Conservation (phyloP, 2,888 invertebrate species). For the Molorchus minor region DNA sequence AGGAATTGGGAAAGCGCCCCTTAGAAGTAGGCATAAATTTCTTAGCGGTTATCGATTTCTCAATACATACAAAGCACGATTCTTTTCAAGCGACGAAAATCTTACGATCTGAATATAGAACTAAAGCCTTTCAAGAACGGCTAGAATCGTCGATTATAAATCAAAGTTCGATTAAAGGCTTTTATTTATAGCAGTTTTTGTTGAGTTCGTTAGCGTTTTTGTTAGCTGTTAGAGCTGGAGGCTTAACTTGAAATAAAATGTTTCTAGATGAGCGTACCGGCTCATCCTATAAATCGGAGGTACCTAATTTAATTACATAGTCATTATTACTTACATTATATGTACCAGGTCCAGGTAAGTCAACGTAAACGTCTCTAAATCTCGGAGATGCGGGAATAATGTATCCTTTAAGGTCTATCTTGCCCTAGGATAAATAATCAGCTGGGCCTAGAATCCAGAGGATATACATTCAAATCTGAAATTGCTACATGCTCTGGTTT, state of each 20-base stretch:
- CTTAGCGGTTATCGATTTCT: conserved; percentile 11
- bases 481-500: not conserved
- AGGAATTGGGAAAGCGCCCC: conserved; percentile 17
- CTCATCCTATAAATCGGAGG: not conserved
- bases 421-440: conserved; percentile 29
- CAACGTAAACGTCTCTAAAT: conserved; percentile 31
- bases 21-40: conserved; percentile 18
- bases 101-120: conserved; percentile 3
- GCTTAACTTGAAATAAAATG: conserved; percentile 4
- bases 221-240: conserved; percentile 10
- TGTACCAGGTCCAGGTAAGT: conserved; percentile 48
- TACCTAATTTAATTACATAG: not conserved
- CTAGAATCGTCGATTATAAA: conserved; percentile 14
- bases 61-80: conserved; percentile 12
- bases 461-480: not conserved
- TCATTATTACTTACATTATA: conserved; percentile 45
- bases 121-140: conserved; percentile 9
- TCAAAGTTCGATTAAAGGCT: conserved; percentile 20
- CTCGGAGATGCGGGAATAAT: conserved; percentile 30
- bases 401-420: conserved; percentile 24
- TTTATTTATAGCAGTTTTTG: conserved; percentile 20
- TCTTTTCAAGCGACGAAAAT: conserved; percentile 14
- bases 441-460: conserved; percentile 38
- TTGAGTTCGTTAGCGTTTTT: conserved; percentile 22
- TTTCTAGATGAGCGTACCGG: not conserved